Conservation (phyloP, 2,888 invertebrate genomes). For the Meiosimyza decipiens region DNA sequence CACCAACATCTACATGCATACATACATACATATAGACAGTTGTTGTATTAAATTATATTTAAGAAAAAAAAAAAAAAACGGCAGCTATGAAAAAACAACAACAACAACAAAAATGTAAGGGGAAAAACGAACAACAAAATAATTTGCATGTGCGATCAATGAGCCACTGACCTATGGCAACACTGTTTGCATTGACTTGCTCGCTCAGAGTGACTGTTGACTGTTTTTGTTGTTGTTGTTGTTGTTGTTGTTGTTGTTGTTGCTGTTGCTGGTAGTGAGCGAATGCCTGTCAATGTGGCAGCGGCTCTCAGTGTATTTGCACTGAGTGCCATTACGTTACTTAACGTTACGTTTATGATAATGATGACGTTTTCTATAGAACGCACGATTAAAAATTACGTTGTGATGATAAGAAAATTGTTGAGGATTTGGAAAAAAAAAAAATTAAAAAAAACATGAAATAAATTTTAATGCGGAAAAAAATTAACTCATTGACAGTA, state of each 20-base stretch:
- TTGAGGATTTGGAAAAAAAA: neutral
- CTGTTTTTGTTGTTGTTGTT: neutral
- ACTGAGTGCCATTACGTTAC: neutral
- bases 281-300: neutral
- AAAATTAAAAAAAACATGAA: no score
- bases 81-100: slow-evolving; percentile 26
- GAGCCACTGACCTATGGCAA: slow-evolving; percentile 65
- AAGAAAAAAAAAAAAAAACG: neutral
- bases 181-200: slow-evolving; percentile 51
- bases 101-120: slow-evolving; percentile 27
- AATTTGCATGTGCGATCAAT: slow-evolving; percentile 64
- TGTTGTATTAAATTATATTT: neutral
- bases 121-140: slow-evolving; percentile 44
- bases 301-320: neutral
- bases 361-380: slow-evolving; percentile 13
- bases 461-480: no score
- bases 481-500: no score
- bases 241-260: neutral
- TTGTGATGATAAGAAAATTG: slow-evolving; percentile 15
- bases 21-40: neutral
- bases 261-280: neutral
- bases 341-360: slow-evolving; percentile 4
- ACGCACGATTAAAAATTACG: slow-evolving; percentile 1
- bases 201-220: slow-evolving; percentile 15
- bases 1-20: neutral